Percentiles rank a stretch among this genome's conserved stretches.
Evolutionary conservation across 92 coral and sea anemone genomes (phyloP).

Genomic region (Zoanthus solanderi): DNA sequence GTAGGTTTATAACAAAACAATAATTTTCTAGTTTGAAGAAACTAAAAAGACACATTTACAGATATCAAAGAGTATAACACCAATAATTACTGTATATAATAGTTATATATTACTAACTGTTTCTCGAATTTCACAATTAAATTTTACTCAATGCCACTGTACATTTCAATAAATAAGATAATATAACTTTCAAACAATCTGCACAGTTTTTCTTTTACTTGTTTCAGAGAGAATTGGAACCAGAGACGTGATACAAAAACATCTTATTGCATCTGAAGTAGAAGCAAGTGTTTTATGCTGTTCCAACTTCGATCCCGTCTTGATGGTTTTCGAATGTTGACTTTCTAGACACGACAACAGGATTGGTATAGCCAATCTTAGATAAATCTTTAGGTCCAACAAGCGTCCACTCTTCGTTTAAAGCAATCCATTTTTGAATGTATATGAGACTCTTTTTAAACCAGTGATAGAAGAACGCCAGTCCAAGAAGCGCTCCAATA

Average conservation of each 20-base stretch:
- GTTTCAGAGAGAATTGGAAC: background rate
- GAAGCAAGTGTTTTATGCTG: background rate
- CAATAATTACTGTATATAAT: background rate
- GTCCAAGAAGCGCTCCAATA: conserved; percentile 85
- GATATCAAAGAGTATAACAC: background rate
- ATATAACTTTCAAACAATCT: background rate
- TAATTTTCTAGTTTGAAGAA: too few relatives aligned
- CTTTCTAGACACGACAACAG: conserved; percentile 72
- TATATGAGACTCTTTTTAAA: conserved; percentile 79
- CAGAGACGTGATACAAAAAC: too few relatives aligned
- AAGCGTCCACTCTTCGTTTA: conserved; percentile 94
- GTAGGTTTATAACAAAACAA: too few relatives aligned
- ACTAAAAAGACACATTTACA: too few relatives aligned
- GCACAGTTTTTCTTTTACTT: background rate
- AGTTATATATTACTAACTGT: background rate
- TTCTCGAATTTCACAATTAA: background rate
- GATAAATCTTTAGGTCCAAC: conserved; percentile 65
- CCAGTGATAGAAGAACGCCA: conserved; percentile 92
- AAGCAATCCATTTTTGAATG: conserved; percentile 84
- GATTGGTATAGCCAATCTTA: conserved; percentile 74
- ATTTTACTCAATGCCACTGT: background rate
- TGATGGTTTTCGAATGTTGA: conserved; percentile 41
- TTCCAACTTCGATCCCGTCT: background rate
- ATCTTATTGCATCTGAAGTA: background rate
- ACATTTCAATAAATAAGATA: background rate